These are phyloP conservation scores for Drosophila villosipedis DNA, from an alignment of 2,888 invertebrate genomes.

Conservation along the genomic window DNA sequence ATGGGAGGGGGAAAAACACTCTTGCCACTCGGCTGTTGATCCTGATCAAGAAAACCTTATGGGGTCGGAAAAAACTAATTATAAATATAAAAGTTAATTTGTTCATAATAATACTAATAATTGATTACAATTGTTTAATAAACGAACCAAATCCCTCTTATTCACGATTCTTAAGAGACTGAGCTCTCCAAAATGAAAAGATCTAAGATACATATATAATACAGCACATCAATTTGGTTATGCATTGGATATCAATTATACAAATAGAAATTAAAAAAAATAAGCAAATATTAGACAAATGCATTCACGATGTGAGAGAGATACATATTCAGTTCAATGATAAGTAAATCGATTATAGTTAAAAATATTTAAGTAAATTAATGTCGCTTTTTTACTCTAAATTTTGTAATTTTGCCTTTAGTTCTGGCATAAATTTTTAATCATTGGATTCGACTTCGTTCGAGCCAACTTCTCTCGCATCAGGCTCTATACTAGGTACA, in stretches of 20 bases:
- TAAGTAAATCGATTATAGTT: neutral
- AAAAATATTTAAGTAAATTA: neutral
- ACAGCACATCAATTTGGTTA: neutral
- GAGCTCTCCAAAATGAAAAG: neutral
- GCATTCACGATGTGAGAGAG: neutral
- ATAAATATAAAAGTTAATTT: neutral
- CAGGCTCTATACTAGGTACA: neutral
- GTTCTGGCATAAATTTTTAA: neutral
- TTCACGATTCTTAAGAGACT: neutral
- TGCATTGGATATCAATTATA: neutral
- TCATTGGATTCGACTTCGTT: neutral
- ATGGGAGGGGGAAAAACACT: no score
- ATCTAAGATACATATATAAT: neutral
- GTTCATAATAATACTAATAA: neutral
- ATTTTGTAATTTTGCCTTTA: neutral
- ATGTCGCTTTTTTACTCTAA: neutral
- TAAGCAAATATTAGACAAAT: neutral
- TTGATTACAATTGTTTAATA: neutral
- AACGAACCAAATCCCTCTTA: neutral
- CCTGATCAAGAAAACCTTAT: neutral
- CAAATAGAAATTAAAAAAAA: neutral
- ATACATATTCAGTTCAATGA: neutral
- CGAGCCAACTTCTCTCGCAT: neutral
- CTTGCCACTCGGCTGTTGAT: no score
- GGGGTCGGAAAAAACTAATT: neutral